Evolutionary conservation across 23 tunicate species (phyloP).

Genomic region (Botrylloides violaceus): DNA sequence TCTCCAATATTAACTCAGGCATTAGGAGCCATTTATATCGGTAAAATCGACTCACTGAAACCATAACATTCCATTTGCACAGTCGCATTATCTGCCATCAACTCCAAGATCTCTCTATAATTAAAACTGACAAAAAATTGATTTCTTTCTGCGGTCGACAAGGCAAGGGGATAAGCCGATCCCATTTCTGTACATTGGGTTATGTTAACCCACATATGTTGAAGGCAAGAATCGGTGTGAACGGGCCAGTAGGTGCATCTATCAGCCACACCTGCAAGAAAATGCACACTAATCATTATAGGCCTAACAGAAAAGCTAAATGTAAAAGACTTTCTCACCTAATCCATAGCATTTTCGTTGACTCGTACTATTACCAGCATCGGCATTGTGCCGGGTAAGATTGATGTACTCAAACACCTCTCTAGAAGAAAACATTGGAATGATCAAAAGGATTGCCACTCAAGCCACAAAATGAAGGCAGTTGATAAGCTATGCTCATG

Average conservation of each 20-base stretch:
- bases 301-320: not conserved
- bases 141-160: not conserved
- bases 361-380: not conserved
- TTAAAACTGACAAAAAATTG: not conserved
- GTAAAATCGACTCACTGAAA: not conserved
- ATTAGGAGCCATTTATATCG: not conserved
- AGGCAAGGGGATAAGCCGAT: not conserved
- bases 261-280: not conserved
- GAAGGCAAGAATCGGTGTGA: constrained; percentile 3
- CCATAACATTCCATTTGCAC: constrained; percentile 26
- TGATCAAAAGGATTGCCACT: no score
- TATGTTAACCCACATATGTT: not conserved
- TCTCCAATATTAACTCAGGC: not conserved
- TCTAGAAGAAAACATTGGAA: no score
- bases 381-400: not conserved
- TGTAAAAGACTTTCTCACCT: not conserved
- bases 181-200: constrained; percentile 17
- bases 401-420: not conserved
- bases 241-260: constrained; percentile 6
- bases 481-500: no score
- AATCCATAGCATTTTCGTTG: constrained; percentile 24
- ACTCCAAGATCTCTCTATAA: not conserved
- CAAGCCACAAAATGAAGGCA: no score
- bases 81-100: constrained; percentile 4
- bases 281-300: no score